These are phyloP conservation scores for Rambutsinella grinnellia DNA, from an alignment of 2,888 invertebrate species.

Conservation along the genomic window DNA sequence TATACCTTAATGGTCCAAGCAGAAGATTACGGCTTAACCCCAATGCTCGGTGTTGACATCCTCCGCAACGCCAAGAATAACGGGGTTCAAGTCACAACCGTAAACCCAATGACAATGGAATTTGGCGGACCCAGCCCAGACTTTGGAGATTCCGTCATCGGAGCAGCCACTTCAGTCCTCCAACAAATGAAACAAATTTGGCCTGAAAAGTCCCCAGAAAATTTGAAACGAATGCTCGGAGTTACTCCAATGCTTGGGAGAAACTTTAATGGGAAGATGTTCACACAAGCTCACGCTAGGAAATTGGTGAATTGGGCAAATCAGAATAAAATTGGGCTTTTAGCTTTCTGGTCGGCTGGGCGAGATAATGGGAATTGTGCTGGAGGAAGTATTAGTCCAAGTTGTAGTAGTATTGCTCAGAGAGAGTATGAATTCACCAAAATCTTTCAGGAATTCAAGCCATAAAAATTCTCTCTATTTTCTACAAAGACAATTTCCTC, in stretches of 20 bases:
- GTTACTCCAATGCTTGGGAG: slow-evolving; percentile 63
- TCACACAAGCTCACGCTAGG: slow-evolving; percentile 38
- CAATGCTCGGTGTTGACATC: slow-evolving; percentile 56
- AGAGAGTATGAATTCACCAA: slow-evolving; percentile 56
- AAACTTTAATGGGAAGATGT: slow-evolving; percentile 59
- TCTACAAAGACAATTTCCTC: neutral
- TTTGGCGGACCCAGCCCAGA: slow-evolving; percentile 52
- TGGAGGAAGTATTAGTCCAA: slow-evolving; percentile 52
- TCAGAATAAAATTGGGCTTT: slow-evolving; percentile 54
- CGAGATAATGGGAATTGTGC: slow-evolving; percentile 60
- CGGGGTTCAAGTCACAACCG: slow-evolving; percentile 61
- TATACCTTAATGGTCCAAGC: slow-evolving; percentile 64
- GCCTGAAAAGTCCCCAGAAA: slow-evolving; percentile 57
- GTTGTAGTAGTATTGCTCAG: slow-evolving; percentile 57
- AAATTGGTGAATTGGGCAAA: slow-evolving; percentile 62
- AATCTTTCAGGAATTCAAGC: slow-evolving; percentile 59
- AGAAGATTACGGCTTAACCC: slow-evolving; percentile 63
- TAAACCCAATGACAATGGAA: slow-evolving; percentile 63
- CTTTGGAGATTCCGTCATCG: slow-evolving; percentile 60
- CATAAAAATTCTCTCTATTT: neutral
- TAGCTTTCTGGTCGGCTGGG: slow-evolving; percentile 61
- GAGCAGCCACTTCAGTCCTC: slow-evolving; percentile 45
- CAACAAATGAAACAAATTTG: slow-evolving; percentile 62
- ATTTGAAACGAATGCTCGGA: slow-evolving; percentile 61
- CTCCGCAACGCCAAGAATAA: slow-evolving; percentile 54